Evolutionary conservation across 1,140 invertebrate genomes (phyloP), one percentile per base, ranked within the genome.

Genomic region (Drosophila asahinai): DNA sequence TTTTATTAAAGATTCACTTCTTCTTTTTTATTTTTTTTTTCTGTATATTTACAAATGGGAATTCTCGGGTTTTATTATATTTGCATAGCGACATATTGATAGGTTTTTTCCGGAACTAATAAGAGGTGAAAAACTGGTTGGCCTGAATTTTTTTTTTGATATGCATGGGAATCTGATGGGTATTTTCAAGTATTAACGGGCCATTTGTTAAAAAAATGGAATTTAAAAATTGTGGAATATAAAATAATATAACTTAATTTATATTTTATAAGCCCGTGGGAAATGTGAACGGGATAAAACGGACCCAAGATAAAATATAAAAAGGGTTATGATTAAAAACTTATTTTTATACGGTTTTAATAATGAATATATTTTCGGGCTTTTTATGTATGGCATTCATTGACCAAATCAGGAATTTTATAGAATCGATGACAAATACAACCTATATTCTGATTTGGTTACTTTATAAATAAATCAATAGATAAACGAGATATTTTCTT

Each of bases 1-100:
- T n/a, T 47, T 47, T 38, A 47, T 66, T 36, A 61, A 61, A 66
- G 15, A 66, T 48, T 48, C 30, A 48, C 59, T 36, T 17, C 15
- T 33, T 27, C 17, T 6, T 19, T 19, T 3, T 19, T 27, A 27
- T 1, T 7, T 12, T 36, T 57, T 57, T 49, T 49, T 33, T 7
- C 19, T 2, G 30, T 25, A 62, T 62, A 27, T 62, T 62, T 62
- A 27, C 47, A 54, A 52, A 36, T 51, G 9, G n/a, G 47, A 27
- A 25, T 52, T 43, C 36, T n/a, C 55, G 38, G 22, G 15, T 14
- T 58, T 58, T 15, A 38, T 36, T 54, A 17, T 38, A 54, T 54
- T 54, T 54, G 30, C 52, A 5, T 36, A 8, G 30, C 52, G 52
- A 54, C 52, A 54, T 54, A 38, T 54, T 19, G 52, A 36, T 40